Conservation (phyloP, 2,888 invertebrate species). For the Eristalis tenax region DNA sequence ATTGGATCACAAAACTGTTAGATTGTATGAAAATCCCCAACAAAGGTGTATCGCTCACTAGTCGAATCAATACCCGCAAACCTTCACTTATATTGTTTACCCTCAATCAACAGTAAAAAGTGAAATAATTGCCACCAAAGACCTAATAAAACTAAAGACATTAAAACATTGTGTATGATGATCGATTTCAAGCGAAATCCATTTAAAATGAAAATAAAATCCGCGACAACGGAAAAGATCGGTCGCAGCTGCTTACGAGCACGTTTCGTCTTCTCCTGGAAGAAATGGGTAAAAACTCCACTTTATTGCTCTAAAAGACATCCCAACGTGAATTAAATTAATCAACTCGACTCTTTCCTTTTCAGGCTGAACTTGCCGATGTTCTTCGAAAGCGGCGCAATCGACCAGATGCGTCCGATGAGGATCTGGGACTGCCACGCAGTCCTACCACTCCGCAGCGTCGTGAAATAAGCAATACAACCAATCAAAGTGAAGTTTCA, state of each 20-base stretch:
- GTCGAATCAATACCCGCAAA: not conserved
- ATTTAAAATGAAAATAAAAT: constrained; percentile 79
- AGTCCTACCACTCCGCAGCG: constrained; percentile 88
- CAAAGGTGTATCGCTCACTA: not conserved
- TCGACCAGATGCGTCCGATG: constrained; percentile 87
- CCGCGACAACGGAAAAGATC: constrained; percentile 76
- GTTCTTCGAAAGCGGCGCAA: constrained; percentile 86
- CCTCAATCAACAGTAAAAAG: not conserved
- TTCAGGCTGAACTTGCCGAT: constrained; percentile 89
- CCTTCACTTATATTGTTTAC: not conserved
- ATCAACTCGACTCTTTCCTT: not conserved
- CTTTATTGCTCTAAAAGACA: not conserved
- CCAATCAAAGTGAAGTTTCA: constrained; percentile 82
- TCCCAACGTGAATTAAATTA: not conserved
- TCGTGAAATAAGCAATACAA: constrained; percentile 78
- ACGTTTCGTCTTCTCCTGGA: constrained; percentile 79
- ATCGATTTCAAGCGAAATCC: constrained; percentile 79
- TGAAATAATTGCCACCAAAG: not conserved
- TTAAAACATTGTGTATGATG: constrained; percentile 72
- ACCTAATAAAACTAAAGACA: not conserved
- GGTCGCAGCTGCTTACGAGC: constrained; percentile 78
- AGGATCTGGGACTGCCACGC: constrained; percentile 88
- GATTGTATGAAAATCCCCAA: not conserved
- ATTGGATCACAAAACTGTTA: not conserved
- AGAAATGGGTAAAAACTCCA: constrained; percentile 78